Evolutionary conservation across 1,140 invertebrate genomes (phyloP), one percentile per base, ranked within the genome.

Genomic region (Batillaria attramentaria): DNA sequence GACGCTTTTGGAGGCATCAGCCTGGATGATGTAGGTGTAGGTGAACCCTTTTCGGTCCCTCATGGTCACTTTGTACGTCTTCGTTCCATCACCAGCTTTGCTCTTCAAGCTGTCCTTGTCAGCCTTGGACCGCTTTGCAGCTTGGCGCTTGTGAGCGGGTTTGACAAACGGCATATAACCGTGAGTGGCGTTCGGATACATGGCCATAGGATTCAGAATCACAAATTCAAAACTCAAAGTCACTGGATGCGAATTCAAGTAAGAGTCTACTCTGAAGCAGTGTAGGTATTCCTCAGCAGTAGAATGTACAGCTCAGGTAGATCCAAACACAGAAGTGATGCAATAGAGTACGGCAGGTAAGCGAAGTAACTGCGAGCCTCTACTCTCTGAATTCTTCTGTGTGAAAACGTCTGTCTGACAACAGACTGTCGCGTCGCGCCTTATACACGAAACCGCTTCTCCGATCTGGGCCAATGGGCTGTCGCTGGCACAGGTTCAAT

Each of bases 141-240:
- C 80, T 50, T 79, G 77, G 33, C 75, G 65, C 62, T 77, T 83
- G 84, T 81, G 81, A 46, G 57, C 79, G 50, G 78, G 85, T 69
- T 73, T 84, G 69, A 88, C 87, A 82, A 88, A 89, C 16, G 88
- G 88, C 88, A 89, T 89, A 82, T 87, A 87, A 75, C 88, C 88
- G 83, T 84, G 84, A 54, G 87, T 84, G 68, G 88, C 88, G 77
- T 89, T 89, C 3, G 88, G 88, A 83, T 88, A 89, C 88, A 89
- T 89, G 70, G 88, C 88, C 87, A 88, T 88, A 65, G 43, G 18
- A 10, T 28, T 35, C 69, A 60, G 79, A 60, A 60, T 39, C 42
- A 43, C 28, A n/a, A 28, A 20, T n/a, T 41, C 43, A 33, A 74
- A n/a, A 60, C 28, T 66, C 13, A 37, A 37, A 31, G 54, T 20